A percentile compares a stretch with the other conserved stretches of the same genome.
phyloP scores from a whole-genome alignment of 92 coral and sea anemone species.

The Siderastrea radians region DNA sequence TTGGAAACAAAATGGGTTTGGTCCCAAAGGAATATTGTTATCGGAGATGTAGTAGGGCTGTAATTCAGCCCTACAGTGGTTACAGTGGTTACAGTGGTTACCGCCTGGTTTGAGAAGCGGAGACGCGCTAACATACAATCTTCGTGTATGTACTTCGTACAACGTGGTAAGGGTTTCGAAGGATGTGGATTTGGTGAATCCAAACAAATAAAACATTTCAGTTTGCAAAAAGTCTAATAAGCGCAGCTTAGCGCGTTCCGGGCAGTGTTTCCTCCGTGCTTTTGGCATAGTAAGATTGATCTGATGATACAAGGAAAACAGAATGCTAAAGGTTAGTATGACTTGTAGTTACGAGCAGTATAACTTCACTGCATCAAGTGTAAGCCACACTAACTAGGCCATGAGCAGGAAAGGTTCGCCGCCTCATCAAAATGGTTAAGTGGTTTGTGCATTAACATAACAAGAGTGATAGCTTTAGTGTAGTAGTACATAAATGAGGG shows the following conservation, averaged over 20 bases:
- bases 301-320: neutral
- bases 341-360: neutral
- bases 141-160: neutral
- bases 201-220: neutral
- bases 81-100: neutral
- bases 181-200: neutral
- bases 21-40: neutral
- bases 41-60: neutral
- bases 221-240: neutral
- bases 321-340: neutral
- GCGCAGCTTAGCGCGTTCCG: neutral
- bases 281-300: neutral
- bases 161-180: neutral
- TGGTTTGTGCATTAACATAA: no score
- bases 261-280: neutral
- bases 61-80: neutral
- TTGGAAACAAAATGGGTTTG: neutral
- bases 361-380: neutral
- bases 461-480: no score
- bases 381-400: no score
- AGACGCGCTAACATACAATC: neutral
- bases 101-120: neutral
- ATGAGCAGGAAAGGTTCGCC: neutral
- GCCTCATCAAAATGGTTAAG: neutral
- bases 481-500: no score